Conservation (phyloP, 2,113 vertebrate species). For the Circaetus cinerascens region DNA sequence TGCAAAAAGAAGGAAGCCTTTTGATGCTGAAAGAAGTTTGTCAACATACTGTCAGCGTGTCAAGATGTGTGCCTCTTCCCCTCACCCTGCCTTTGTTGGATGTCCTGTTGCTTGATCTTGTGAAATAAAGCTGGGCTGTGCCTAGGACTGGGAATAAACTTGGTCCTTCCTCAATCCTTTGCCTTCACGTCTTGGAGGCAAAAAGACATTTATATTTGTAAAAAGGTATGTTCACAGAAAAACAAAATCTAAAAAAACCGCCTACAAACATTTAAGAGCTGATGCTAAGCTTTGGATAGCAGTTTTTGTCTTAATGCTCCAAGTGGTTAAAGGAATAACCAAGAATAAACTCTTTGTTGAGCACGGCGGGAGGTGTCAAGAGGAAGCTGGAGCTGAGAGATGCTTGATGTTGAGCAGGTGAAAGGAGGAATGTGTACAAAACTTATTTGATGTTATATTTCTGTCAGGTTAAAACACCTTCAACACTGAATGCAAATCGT, state of each 20-base stretch:
- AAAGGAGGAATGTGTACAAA: background rate
- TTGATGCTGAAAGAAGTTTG: constrained; percentile 21
- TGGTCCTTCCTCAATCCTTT: background rate
- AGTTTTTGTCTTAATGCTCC: background rate
- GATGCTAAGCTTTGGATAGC: background rate
- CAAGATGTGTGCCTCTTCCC: background rate
- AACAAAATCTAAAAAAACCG: background rate
- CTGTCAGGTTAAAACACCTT: background rate
- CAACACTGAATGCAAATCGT: background rate
- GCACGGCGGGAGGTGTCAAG: background rate
- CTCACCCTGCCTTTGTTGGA: background rate
- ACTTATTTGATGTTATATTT: background rate
- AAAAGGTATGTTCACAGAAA: background rate
- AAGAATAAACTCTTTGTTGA: background rate
- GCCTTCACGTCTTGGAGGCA: background rate
- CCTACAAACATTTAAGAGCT: background rate
- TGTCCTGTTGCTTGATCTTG: background rate
- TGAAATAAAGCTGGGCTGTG: background rate
- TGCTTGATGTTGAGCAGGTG: background rate
- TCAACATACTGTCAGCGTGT: background rate
- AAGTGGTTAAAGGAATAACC: background rate
- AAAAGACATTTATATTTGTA: background rate
- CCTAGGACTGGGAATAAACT: background rate
- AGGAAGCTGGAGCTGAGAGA: background rate
- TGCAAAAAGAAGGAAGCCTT: background rate